A percentile compares a stretch with the other conserved stretches of the same genome.
phyloP scores from a whole-genome alignment of 2,113 vertebrate species.

The Halichoeres trimaculatus region DNA sequence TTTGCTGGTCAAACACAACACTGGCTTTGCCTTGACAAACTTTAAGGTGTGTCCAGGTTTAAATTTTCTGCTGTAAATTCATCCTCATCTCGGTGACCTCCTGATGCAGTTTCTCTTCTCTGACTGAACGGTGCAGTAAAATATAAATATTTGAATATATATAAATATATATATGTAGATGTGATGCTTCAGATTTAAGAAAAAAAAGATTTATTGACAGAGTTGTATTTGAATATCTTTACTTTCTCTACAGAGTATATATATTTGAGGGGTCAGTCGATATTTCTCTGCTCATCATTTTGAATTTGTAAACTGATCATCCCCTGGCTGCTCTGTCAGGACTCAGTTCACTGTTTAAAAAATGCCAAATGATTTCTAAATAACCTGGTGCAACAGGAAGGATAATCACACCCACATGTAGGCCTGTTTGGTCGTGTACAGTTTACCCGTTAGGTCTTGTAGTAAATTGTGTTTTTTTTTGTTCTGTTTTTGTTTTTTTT shows the following conservation, averaged over 20 bases:
- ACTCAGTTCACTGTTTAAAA: conserved; percentile 11
- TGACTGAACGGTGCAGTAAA: conserved; percentile 38
- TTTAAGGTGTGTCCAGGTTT: conserved; percentile 3
- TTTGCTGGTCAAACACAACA: conserved; percentile 53
- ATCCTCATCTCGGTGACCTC: conserved; percentile 9
- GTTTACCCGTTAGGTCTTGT: background rate
- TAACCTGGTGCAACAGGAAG: background rate
- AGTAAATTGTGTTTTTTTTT: background rate
- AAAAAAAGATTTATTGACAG: conserved; percentile 41
- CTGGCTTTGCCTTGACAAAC: conserved; percentile 31
- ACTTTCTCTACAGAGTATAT: conserved; percentile 62
- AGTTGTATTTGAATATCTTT: conserved; percentile 56
- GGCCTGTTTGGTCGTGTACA: background rate
- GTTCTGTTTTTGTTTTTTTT: background rate
- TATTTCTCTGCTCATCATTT: conserved; percentile 22
- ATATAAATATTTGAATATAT: conserved; percentile 24
- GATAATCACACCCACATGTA: background rate
- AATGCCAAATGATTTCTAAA: conserved; percentile 40
- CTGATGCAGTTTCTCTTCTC: conserved; percentile 30
- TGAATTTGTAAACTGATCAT: conserved; percentile 20
- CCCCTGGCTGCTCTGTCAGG: conserved; percentile 18
- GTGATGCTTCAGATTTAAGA: conserved; percentile 36
- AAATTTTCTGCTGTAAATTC: conserved; percentile 22
- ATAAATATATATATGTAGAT: conserved; percentile 29
- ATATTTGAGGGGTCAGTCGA: conserved; percentile 51